Percentiles rank a stretch among this genome's conserved stretches.
Evolutionary conservation across 2,888 invertebrate species (phyloP).

Genomic region (Tipula unca): DNA sequence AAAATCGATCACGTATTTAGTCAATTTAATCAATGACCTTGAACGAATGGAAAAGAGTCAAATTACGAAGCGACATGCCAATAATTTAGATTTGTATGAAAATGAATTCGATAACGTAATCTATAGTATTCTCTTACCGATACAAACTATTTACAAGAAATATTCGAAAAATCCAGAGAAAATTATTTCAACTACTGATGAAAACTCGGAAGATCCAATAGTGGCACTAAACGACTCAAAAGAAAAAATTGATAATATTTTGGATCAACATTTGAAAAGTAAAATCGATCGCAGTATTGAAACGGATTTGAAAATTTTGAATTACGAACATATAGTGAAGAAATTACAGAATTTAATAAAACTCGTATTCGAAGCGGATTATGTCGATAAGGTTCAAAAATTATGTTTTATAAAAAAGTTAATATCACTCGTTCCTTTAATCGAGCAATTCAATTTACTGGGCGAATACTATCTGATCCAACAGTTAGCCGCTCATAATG

Average conservation of each 20-base stretch:
- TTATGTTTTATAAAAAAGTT: conserved; percentile 30
- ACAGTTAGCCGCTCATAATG: conserved; percentile 67
- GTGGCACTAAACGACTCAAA: conserved; percentile 29
- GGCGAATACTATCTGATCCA: conserved; percentile 73
- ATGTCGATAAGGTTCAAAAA: conserved; percentile 34
- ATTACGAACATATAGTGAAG: conserved; percentile 44
- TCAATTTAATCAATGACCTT: not conserved
- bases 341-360: conserved; percentile 42
- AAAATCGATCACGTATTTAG: not conserved
- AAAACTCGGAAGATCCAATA: not conserved
- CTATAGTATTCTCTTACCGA: conserved; percentile 45
- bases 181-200: conserved; percentile 17
- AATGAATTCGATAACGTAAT: conserved; percentile 44
- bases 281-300: conserved; percentile 54
- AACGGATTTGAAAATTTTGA: conserved; percentile 51
- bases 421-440: conserved; percentile 48
- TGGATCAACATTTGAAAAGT: conserved; percentile 58
- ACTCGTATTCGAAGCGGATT: conserved; percentile 39
- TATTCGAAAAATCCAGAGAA: conserved; percentile 29
- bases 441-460: conserved; percentile 67
- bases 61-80: not conserved
- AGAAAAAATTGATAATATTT: conserved; percentile 46
- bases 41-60: not conserved
- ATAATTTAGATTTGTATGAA: conserved; percentile 31
- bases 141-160: conserved; percentile 53